These are phyloP conservation scores for Salmo trutta DNA, from an alignment of 2,797 vertebrate genomes.

Conservation along the genomic window DNA sequence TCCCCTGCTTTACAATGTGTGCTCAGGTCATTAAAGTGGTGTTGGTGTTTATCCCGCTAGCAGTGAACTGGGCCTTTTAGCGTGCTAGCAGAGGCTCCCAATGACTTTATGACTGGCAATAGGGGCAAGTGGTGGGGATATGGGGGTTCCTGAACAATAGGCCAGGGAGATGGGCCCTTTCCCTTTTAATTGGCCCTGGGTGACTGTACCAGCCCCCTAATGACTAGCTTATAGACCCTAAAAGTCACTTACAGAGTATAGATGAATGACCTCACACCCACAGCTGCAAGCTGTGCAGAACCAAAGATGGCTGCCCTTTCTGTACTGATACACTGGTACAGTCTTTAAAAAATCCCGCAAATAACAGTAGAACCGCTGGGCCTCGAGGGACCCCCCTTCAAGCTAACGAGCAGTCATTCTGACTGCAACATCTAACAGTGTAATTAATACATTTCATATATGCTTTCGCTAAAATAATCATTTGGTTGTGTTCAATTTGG, in stretches of 20 bases:
- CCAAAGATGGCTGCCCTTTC: neutral
- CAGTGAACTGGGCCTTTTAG: slow-evolving; percentile 68
- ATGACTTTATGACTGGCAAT: slow-evolving; percentile 85
- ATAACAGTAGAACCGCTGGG: no score
- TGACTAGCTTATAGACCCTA: slow-evolving; percentile 52
- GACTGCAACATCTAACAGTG: no score
- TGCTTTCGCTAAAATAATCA: no score
- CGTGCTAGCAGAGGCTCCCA: slow-evolving; percentile 49
- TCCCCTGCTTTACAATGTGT: slow-evolving; percentile 81
- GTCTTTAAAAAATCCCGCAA: neutral
- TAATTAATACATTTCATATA: no score
- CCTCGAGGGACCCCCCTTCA: no score
- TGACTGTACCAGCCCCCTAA: slow-evolving; percentile 41
- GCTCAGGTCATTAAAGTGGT: slow-evolving; percentile 79
- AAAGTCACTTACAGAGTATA: slow-evolving; percentile 36
- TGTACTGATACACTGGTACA: neutral
- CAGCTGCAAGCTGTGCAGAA: neutral
- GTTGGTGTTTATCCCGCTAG: slow-evolving; percentile 81
- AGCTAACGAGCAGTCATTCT: no score
- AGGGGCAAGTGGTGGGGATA: slow-evolving; percentile 75
- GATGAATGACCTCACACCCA: slow-evolving; percentile 34
- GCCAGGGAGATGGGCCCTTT: slow-evolving; percentile 53
- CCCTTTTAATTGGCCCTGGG: slow-evolving; percentile 61
- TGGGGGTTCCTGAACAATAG: slow-evolving; percentile 34
- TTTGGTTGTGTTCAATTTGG: no score